Evolutionary conservation across 2,797 vertebrate species (phyloP).

Genomic region (Rachycentron canadum): DNA sequence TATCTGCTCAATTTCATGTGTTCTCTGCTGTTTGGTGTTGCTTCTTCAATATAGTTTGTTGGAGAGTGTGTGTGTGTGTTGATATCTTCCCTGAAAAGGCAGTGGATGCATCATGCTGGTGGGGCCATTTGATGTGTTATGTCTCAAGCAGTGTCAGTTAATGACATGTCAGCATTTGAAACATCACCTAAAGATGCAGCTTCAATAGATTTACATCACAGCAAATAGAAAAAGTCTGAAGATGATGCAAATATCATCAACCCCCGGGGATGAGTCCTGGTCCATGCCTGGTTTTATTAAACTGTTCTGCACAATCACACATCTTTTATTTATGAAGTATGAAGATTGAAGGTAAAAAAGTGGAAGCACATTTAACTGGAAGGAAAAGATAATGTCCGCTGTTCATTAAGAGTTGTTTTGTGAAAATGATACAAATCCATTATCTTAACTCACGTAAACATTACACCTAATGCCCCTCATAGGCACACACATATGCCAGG

Average conservation of each 20-base stretch:
- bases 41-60: constrained; percentile 10
- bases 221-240: constrained; percentile 46
- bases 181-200: constrained; percentile 32
- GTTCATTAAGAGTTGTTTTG: constrained; percentile 10
- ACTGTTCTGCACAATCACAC: constrained; percentile 37
- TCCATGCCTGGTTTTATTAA: constrained; percentile 53
- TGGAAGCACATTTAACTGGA: constrained; percentile 15
- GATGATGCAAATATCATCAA: constrained; percentile 35
- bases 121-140: constrained; percentile 47
- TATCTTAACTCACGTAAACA: constrained; percentile 4
- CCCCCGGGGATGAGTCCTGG: constrained; percentile 34
- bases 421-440: constrained; percentile 20
- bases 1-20: constrained; percentile 25
- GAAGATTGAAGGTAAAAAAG: constrained; percentile 18
- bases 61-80: not conserved
- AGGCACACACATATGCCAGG: not conserved
- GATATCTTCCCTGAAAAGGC: constrained; percentile 16
- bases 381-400: constrained; percentile 32
- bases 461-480: not conserved
- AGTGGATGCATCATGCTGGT: constrained; percentile 8
- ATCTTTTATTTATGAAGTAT: constrained; percentile 24
- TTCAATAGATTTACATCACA: constrained; percentile 53
- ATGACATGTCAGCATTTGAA: constrained; percentile 39
- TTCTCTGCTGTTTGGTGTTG: constrained; percentile 31
- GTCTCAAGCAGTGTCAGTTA: constrained; percentile 30